Evolutionary conservation across 2,888 invertebrate species (phyloP).

Genomic region (Mesodorylaimus sp.): DNA sequence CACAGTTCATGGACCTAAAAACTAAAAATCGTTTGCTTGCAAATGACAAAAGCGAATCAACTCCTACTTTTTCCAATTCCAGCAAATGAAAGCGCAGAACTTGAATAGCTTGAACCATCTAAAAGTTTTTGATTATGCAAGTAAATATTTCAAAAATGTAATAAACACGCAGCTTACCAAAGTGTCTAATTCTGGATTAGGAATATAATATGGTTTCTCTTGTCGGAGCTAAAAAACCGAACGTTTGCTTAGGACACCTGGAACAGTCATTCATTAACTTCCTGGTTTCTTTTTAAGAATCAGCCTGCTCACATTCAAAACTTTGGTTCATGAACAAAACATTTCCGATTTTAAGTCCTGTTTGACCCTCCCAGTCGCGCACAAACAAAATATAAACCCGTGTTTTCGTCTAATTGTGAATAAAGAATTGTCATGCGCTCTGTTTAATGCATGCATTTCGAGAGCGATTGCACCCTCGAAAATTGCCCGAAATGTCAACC

Average conservation of each 20-base stretch:
- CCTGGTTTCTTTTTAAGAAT: too few species aligned
- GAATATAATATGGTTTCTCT: slow-evolving; percentile 47
- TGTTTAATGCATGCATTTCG: too few species aligned
- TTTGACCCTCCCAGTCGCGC: too few species aligned
- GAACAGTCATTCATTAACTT: too few species aligned
- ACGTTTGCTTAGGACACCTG: slow-evolving; percentile 97
- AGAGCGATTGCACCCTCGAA: too few species aligned
- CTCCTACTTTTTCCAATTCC: slow-evolving; percentile 95
- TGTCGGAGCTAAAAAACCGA: slow-evolving; percentile 46
- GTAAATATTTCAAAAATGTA: background rate
- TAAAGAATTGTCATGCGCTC: too few species aligned
- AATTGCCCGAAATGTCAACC: too few species aligned
- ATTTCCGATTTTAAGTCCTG: background rate
- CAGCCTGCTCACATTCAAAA: too few species aligned
- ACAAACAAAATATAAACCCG: background rate
- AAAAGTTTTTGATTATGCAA: slow-evolving; percentile 50
- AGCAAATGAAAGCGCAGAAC: slow-evolving; percentile 99
- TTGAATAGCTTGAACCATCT: slow-evolving; percentile 99
- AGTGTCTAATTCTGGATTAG: slow-evolving; percentile 98
- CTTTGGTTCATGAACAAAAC: too few species aligned
- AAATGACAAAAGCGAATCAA: background rate
- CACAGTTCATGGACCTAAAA: slow-evolving; percentile 97
- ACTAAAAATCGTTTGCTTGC: background rate
- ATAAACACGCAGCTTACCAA: slow-evolving; percentile 54
- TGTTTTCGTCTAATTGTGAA: too few species aligned